phyloP scores from a whole-genome alignment of 30 jellyfish, hydroid and myxozoan genomes.

The Pelagia noctiluca region DNA sequence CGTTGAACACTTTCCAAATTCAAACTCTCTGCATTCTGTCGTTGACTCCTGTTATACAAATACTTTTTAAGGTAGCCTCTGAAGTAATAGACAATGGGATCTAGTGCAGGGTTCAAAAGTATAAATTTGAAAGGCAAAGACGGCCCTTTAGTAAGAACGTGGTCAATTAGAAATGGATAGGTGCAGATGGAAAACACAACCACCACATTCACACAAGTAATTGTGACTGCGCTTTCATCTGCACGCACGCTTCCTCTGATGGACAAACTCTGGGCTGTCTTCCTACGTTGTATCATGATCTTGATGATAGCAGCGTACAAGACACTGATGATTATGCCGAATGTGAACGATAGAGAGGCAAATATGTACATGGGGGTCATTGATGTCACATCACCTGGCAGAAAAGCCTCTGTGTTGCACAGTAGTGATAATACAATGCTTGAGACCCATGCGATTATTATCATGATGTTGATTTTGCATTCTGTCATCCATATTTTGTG shows the following conservation, averaged over 20 bases:
- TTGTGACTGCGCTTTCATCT: slow-evolving; percentile 15
- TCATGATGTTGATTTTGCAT: slow-evolving; percentile 3
- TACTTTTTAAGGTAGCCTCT: not conserved
- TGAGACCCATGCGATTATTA: slow-evolving; percentile 47
- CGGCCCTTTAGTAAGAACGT: not conserved
- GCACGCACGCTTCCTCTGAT: not conserved
- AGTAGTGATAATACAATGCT: slow-evolving; percentile 25
- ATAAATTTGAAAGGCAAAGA: slow-evolving; percentile 1
- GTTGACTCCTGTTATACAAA: not conserved
- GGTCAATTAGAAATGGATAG: slow-evolving; percentile 16
- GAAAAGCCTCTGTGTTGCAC: slow-evolving; percentile 14
- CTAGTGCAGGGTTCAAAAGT: slow-evolving; percentile 20
- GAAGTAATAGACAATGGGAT: slow-evolving; percentile 23
- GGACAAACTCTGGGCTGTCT: not conserved
- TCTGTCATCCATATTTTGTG: slow-evolving; percentile 54
- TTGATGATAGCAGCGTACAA: slow-evolving; percentile 10
- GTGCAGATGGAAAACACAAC: slow-evolving; percentile 42
- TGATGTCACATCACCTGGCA: no score
- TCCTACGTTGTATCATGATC: not conserved
- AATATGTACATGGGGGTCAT: no score
- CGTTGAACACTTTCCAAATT: not conserved
- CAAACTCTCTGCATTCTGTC: not conserved
- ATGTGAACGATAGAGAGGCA: slow-evolving; percentile 1
- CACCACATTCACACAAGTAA: slow-evolving; percentile 28
- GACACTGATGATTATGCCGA: slow-evolving; percentile 3